These are phyloP conservation scores for Dicyrtoma fusca DNA, from an alignment of 2,888 invertebrate species.

Conservation along the genomic window DNA sequence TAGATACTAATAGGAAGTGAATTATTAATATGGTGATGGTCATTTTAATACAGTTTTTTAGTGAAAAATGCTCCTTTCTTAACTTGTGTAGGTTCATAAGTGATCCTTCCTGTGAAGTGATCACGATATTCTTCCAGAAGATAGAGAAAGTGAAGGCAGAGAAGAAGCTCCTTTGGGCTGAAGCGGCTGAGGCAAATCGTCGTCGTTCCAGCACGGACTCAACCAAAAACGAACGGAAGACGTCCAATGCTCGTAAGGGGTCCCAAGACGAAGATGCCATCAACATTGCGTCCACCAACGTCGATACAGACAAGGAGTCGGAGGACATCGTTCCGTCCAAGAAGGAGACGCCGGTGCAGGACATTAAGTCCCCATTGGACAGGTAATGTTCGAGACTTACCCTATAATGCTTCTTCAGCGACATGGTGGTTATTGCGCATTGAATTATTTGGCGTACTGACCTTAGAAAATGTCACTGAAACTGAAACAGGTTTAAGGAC, in stretches of 20 bases:
- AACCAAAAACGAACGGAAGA: not conserved
- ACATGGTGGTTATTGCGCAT: no score
- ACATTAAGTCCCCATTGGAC: conserved; percentile 16
- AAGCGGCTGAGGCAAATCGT: conserved; percentile 31
- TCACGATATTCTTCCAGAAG: conserved; percentile 46
- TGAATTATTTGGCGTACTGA: no score
- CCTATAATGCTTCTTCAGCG: no score
- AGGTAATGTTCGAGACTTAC: no score
- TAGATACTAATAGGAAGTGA: no score
- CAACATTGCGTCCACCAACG: not conserved
- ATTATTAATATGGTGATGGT: not conserved
- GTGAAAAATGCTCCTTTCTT: not conserved
- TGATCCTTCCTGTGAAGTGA: conserved; percentile 39
- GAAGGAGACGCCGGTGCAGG: not conserved
- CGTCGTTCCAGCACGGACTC: not conserved
- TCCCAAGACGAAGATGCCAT: not conserved
- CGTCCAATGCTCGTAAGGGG: not conserved
- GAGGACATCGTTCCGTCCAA: not conserved
- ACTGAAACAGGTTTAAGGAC: conserved; percentile 29
- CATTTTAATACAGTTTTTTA: not conserved
- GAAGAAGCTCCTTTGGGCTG: conserved; percentile 46
- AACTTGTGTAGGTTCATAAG: conserved; percentile 43
- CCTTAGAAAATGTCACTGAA: no score
- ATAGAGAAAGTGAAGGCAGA: conserved; percentile 44
- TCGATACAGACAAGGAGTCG: no score